Evolutionary conservation across 2,797 vertebrate genomes (phyloP).

Genomic region (Sebastiscus albofasciatus): DNA sequence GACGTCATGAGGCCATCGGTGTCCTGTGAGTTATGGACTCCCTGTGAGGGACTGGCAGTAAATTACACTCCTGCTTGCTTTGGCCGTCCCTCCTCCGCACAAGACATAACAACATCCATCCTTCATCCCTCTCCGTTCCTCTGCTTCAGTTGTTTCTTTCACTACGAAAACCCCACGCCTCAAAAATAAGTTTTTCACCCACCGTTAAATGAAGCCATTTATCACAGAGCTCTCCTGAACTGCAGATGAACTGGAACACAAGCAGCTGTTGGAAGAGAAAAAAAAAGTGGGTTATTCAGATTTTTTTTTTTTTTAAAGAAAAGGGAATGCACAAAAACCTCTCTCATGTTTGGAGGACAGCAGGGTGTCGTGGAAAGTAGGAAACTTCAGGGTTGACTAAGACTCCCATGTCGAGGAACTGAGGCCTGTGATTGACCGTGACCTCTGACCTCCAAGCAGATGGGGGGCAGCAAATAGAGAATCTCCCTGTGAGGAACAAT

Average conservation of each 20-base stretch:
- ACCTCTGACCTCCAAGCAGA: conserved; percentile 23
- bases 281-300: conserved; percentile 13
- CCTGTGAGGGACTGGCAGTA: conserved; percentile 39
- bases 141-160: conserved; percentile 26
- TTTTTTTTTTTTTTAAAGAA: conserved; percentile 1
- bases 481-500: neutral
- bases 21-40: conserved; percentile 57
- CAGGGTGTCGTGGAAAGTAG: neutral
- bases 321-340: neutral
- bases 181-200: conserved; percentile 38
- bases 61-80: conserved; percentile 57
- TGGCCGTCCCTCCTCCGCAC: conserved; percentile 42
- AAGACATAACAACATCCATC: conserved; percentile 35
- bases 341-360: conserved; percentile 5
- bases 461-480: neutral
- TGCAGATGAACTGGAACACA: conserved; percentile 51
- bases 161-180: conserved; percentile 39
- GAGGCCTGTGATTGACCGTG: conserved; percentile 2
- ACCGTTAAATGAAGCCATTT: conserved; percentile 34
- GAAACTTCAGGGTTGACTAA: neutral
- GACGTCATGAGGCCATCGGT: conserved; percentile 32
- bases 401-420: neutral
- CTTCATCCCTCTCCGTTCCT: conserved; percentile 15
- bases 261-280: conserved; percentile 26
- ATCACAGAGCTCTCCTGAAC: conserved; percentile 42